A percentile compares a stretch with the other conserved stretches of the same genome.
Evolutionary conservation across 2,888 invertebrate genomes (phyloP).

Genomic region (Bimastos eiseni): DNA sequence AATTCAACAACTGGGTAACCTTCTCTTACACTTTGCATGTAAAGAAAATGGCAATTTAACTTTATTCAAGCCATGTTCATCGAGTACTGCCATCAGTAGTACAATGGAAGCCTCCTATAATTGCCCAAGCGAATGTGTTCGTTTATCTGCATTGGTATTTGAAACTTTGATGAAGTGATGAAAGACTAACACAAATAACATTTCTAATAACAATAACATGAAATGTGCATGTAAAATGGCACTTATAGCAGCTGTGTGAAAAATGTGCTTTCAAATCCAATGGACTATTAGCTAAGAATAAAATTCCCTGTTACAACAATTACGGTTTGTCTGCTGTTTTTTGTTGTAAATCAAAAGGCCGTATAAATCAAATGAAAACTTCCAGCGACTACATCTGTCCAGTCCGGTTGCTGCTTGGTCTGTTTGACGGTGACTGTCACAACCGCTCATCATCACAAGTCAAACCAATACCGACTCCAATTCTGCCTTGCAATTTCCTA

Average conservation of each 20-base stretch:
- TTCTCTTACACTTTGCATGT: background rate
- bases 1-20: background rate
- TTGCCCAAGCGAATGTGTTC: background rate
- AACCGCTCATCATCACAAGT: background rate
- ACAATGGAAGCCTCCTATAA: background rate
- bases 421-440: background rate
- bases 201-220: background rate
- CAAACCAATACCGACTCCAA: background rate
- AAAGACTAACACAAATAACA: background rate
- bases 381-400: background rate
- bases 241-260: background rate
- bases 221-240: background rate
- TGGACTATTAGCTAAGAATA: background rate
- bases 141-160: background rate
- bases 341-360: background rate
- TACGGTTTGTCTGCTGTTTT: background rate
- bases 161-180: background rate
- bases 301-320: background rate
- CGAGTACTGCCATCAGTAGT: background rate
- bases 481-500: conserved; percentile 23
- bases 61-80: background rate
- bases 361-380: background rate
- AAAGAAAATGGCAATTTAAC: background rate
- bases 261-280: background rate
- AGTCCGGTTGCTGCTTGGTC: background rate